Percentiles rank a stretch among this genome's conserved stretches.
phyloP scores from a whole-genome alignment of 1,140 invertebrate genomes.

The Diabrotica virgifera region DNA sequence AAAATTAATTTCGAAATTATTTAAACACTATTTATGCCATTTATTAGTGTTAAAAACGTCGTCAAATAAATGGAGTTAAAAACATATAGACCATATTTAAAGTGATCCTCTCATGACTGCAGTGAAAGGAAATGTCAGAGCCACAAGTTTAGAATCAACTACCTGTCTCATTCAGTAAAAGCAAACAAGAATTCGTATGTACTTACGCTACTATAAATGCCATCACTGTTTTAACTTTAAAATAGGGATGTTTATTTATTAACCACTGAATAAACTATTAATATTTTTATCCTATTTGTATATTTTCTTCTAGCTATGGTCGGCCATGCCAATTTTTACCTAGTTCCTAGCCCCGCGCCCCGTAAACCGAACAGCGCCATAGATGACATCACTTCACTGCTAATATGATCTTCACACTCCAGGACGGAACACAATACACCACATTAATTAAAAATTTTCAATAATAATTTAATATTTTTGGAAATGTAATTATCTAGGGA shows the following conservation, averaged over 20 bases:
- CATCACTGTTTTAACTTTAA: constrained; percentile 5
- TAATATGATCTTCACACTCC: neutral
- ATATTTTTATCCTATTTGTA: constrained; percentile 32
- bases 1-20: too few species aligned
- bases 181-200: constrained; percentile 3
- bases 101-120: constrained; percentile 34
- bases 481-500: too few species aligned
- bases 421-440: neutral
- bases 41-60: too few species aligned
- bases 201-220: constrained; percentile 20
- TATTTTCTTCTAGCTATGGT: constrained; percentile 37
- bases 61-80: neutral
- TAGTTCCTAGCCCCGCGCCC: constrained; percentile 33
- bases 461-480: too few species aligned
- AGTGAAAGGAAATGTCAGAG: constrained; percentile 45
- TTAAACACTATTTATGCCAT: too few species aligned
- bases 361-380: constrained; percentile 40
- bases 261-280: constrained; percentile 16
- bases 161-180: constrained; percentile 33
- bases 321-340: constrained; percentile 48
- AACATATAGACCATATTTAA: constrained; percentile 36
- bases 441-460: too few species aligned
- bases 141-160: constrained; percentile 42
- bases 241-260: constrained; percentile 8
- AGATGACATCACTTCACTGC: constrained; percentile 23